Conservation (phyloP, 2,797 vertebrate genomes). For the Cossypha dichroa region DNA sequence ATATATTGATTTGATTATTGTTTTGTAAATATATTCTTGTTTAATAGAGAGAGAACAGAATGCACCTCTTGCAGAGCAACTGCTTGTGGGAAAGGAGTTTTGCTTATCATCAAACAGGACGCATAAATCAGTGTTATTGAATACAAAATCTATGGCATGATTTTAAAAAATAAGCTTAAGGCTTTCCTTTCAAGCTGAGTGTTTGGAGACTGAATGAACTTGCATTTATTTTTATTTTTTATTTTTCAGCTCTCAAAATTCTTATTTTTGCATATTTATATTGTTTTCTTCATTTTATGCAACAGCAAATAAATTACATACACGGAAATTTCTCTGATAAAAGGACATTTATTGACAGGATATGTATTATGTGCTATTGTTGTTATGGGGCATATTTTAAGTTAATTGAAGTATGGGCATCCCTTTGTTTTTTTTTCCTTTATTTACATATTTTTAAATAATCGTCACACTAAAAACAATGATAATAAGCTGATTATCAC, state of each 20-base stretch:
- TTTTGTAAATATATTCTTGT: slow-evolving; percentile 36
- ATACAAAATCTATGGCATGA: not conserved
- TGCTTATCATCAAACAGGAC: not conserved
- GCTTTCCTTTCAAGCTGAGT: not conserved
- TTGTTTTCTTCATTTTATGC: not conserved
- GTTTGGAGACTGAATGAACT: not conserved
- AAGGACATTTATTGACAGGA: not conserved
- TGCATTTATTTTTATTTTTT: not conserved
- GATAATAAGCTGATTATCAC: not conserved
- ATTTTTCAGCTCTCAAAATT: not conserved
- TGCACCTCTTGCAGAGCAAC: not conserved
- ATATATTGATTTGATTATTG: slow-evolving; percentile 28
- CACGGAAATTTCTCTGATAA: not conserved
- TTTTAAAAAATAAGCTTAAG: not conserved
- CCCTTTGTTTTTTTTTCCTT: not conserved
- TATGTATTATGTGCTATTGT: not conserved
- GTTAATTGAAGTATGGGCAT: not conserved
- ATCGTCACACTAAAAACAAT: not conserved
- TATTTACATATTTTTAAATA: not conserved
- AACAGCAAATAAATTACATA: not conserved
- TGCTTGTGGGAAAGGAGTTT: not conserved
- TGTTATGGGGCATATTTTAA: not conserved
- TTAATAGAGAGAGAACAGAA: slow-evolving; percentile 3
- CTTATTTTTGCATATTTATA: not conserved
- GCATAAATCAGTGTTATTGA: slow-evolving; percentile 36